Evolutionary conservation across 2,797 vertebrate genomes (phyloP), one percentile per base, ranked within the genome.

Genomic region (Microctenopoma stevenorrisi): DNA sequence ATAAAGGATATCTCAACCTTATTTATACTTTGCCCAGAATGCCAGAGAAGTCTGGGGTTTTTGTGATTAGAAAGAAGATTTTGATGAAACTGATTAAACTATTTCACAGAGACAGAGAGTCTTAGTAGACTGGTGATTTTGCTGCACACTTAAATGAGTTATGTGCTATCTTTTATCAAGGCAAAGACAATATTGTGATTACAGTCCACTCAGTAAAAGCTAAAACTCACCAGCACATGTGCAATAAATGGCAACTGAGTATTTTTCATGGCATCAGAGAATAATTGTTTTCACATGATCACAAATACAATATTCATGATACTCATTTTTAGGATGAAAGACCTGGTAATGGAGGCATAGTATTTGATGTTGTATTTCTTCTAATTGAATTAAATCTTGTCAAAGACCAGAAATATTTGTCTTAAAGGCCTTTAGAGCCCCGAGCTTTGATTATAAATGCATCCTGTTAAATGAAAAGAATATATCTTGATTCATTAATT

Each of bases 341-440:
- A 88, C 87, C 81, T 85, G 76, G 88, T 92, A 91, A 91, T 89
- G 76, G 84, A 84, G 82, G 86, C 86, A 60, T 84, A 83, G 77
- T 90, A 92, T 92, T 93, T 93, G 90, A 93, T 91, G 91, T 90
- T 88, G 86, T 84, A 88, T 89, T 91, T 89, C 86, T 87, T 84
- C 86, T 94, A 94, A 94, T 93, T 93, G 90, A 92, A 91, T 92
- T 90, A 92, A 92, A 94, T 93, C 83, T 84, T 90, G 89, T 91
- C 89, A 89, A 90, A 92, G 87, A 85, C 78, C 86, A 86, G 89
- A 89, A 89, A 91, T 92, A 89, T 92, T 91, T 92, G 91, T 92
- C 91, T 93, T 93, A 85, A 89, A 94, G 91, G 92, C 89, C 86
- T 92, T 89, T 10, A 63, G 76, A 65, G 83, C 88, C 91, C 86